These are phyloP conservation scores for Gymnopithys bicolor DNA, from an alignment of 2,797 vertebrate species.

Conservation along the genomic window DNA sequence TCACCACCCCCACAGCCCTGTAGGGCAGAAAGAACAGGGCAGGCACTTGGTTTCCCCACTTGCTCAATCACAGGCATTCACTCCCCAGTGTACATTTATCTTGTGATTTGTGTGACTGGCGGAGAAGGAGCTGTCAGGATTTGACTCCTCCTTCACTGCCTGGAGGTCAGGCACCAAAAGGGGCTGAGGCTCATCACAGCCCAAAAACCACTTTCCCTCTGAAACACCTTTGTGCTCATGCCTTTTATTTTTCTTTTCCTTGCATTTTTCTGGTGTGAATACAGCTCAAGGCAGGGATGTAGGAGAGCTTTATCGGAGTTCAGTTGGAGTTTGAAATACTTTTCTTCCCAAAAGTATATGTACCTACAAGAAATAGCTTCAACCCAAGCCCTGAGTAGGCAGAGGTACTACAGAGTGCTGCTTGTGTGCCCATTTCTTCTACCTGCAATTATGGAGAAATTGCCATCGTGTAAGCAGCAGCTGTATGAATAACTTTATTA, in stretches of 20 bases:
- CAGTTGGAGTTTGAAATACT: not conserved
- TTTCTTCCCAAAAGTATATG: constrained; percentile 8
- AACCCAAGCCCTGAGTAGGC: not conserved
- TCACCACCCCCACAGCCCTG: not conserved
- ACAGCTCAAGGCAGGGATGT: not conserved
- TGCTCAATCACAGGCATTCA: not conserved
- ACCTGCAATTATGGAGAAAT: constrained; percentile 60
- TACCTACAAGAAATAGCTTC: constrained; percentile 20
- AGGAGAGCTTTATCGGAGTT: not conserved
- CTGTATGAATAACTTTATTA: constrained; percentile 63
- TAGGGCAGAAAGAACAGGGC: not conserved
- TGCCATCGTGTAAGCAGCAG: constrained; percentile 34
- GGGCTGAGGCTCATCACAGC: not conserved
- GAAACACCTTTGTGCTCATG: not conserved
- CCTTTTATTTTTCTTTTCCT: not conserved
- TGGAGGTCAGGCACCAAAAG: not conserved
- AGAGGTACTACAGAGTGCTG: constrained; percentile 42
- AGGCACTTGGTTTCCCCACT: not conserved
- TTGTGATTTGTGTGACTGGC: not conserved
- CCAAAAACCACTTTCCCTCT: not conserved
- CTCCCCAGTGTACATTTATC: not conserved
- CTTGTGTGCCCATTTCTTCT: constrained; percentile 31
- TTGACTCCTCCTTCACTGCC: not conserved
- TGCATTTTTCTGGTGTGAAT: not conserved
- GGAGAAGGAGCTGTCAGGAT: not conserved